Conservation (phyloP, 2,797 vertebrate genomes). For the Sebastes matsubarae region DNA sequence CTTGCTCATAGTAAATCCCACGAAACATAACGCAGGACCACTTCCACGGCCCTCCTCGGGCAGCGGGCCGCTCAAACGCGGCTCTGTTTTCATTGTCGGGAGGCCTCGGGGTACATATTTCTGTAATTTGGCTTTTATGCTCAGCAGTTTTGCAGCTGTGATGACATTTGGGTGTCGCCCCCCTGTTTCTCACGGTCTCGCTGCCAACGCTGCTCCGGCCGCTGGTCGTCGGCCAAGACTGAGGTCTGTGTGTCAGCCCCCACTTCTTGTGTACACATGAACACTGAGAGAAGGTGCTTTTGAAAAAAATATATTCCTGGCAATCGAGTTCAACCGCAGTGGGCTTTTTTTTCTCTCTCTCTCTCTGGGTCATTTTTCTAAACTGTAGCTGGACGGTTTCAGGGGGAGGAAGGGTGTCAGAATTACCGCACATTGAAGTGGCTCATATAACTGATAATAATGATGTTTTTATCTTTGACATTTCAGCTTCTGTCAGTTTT, state of each 20-base stretch:
- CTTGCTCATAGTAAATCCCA: constrained; percentile 77
- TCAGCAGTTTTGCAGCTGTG: constrained; percentile 95
- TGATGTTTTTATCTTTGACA: not conserved
- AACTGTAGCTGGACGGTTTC: constrained; percentile 47
- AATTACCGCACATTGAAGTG: constrained; percentile 19
- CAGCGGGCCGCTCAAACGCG: constrained; percentile 80
- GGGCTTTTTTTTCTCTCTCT: constrained; percentile 39
- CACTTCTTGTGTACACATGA: constrained; percentile 79
- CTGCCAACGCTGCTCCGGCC: constrained; percentile 85
- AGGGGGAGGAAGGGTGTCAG: constrained; percentile 11
- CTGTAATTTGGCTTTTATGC: constrained; percentile 92
- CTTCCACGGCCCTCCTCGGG: constrained; percentile 68
- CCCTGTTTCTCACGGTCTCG: constrained; percentile 92
- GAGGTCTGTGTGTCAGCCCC: constrained; percentile 84
- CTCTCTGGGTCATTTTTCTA: constrained; percentile 67
- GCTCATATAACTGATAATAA: constrained; percentile 16
- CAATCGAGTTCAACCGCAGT: constrained; percentile 65
- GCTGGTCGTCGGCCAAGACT: constrained; percentile 86
- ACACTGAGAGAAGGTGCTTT: constrained; percentile 73
- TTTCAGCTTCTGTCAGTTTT: constrained; percentile 2
- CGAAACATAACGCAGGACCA: constrained; percentile 75
- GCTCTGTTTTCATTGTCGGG: constrained; percentile 87
- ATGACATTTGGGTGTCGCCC: constrained; percentile 93
- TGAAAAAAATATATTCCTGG: constrained; percentile 71
- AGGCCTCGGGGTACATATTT: constrained; percentile 90